Evolutionary conservation across 2,888 invertebrate species (phyloP), one percentile per base, ranked within the genome.

Genomic region (Chrysopilus asiliformis): DNA sequence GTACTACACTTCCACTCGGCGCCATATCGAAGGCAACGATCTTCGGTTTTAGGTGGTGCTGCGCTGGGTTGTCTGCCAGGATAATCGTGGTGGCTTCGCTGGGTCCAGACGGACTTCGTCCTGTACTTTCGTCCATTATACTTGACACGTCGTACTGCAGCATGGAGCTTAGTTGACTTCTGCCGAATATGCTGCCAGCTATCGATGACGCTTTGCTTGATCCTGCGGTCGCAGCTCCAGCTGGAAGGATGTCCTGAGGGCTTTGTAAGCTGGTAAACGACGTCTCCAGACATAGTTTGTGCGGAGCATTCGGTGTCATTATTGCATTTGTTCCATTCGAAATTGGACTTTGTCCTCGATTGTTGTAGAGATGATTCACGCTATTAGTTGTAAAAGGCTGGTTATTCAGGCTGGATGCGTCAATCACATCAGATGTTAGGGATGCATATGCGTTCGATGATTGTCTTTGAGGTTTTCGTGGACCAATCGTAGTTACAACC

Each of bases 401-500:
- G 32, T 43, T 43, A 26, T 40, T 43, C 9, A 53, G 43, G 34
- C 46, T 53, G 29, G 47, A 47, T 26, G 45, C 44, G 32, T 53
- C 53, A 20, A 47, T 46, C 43, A 53, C 45, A 28, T 61, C 58
- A 38, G 60, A 56, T 32, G 66, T 60, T 34, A 55, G 47, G 17
- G 58, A 62, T 34, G 62, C 59, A 46, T 57, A 63, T 46, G 61
- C 64, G 50, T 59, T 60, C 19, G 60, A 57, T 42, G 59, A 56
- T 52, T 53, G 64, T 34, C 80, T 69, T 55, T 79, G 79, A 9
- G 84, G 84, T 59, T 84, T 85, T 42, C 77, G 73, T 44, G 84
- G 83, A 32, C 84, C 84, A 57, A 79, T 71, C 50, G 79, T 74
- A 44, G 77, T 77, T 74, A 79, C 71, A 75, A 79, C 79, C 79